Base-by-base conservation (phyloP, 2,797 vertebrate species). In the Hemibagrus guttatus region DNA sequence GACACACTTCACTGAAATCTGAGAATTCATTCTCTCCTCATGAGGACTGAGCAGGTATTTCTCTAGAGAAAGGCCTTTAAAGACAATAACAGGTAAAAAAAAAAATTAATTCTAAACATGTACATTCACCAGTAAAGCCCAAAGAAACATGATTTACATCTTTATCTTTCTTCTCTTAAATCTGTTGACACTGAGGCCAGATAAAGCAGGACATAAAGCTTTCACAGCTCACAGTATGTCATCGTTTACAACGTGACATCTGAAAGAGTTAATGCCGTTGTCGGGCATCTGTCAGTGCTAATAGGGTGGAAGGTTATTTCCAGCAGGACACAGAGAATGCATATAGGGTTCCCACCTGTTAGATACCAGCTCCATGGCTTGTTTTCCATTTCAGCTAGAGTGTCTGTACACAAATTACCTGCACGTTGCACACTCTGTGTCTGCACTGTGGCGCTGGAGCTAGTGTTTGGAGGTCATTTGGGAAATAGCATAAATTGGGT, bases 261-360 rank as follows among this genome's bases (percentile, higher is more conserved):
- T 66, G 80, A 64, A 64, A 35, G 31, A 72, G 79, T 85, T 86
- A 85, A 88, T 63, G 83, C n/a, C 72, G 49, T 35, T 64, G 49
- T 39, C 84, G 78, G 78, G 83, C 54, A 85, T 87, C 81, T 59
- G 35, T 88, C 81, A 80, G 26, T 58, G 84, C 78, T 89, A 89
- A 89, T 83, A 86, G 84, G 49, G 82, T 76, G 87, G 87, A 89
- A 88, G 85, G 85, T 89, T 88, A 87, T 89, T 87, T 85, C 83
- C 72, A 88, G 72, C 79, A 81, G 61, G 69, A 72, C 74, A 82
- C 52, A 58, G 66, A 76, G 72, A 87, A 66, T 83, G 78, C 88
- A 89, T 84, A 83, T n/a, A 9, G 68, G 83, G 72, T 68, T 35
- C 81, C 14, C 78, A 74, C 76, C 87, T 90, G 83, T 87, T 89